Percentiles rank a stretch among this genome's conserved stretches.
phyloP scores from a whole-genome alignment of 2,797 vertebrate species.

The Rhyacichthys aspro region DNA sequence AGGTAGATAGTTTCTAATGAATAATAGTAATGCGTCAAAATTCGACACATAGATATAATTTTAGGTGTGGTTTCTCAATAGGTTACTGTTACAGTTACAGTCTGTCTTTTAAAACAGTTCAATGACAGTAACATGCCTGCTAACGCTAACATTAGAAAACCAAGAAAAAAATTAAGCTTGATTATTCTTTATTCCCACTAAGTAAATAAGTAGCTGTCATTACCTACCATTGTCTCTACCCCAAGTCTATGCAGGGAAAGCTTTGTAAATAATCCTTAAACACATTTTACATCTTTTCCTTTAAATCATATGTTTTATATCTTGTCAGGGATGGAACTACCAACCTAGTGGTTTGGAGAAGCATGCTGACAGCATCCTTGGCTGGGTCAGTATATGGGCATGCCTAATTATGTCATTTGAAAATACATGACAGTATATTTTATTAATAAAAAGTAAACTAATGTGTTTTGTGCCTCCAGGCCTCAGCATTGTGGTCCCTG shows the following conservation, averaged over 20 bases:
- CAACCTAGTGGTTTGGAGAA: slow-evolving; percentile 86
- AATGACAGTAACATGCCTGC: background rate
- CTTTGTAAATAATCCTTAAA: too few relatives aligned
- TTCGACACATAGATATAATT: fast-evolving
- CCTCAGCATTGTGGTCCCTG: slow-evolving; percentile 89
- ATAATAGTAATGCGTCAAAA: slow-evolving; percentile 11
- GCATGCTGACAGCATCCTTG: slow-evolving; percentile 88
- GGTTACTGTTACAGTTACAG: background rate
- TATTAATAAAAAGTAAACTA: background rate
- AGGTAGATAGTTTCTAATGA: slow-evolving; percentile 17
- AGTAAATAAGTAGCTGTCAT: too few relatives aligned
- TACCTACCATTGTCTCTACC: too few relatives aligned
- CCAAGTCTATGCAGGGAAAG: too few relatives aligned
- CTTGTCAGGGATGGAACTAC: slow-evolving; percentile 85
- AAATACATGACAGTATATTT: too few relatives aligned
- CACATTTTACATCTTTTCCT: background rate
- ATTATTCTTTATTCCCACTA: too few relatives aligned
- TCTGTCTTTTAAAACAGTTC: too few relatives aligned
- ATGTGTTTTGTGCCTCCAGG: slow-evolving; percentile 68
- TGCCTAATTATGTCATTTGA: background rate
- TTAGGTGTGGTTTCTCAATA: background rate
- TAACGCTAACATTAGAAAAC: background rate
- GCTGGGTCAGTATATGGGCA: slow-evolving; percentile 82
- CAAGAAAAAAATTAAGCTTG: background rate
- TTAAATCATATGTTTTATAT: background rate